A percentile compares a stretch with the other conserved stretches of the same genome.
These are phyloP conservation scores for Heterochromis multidens DNA, from an alignment of 2,113 vertebrate genomes.

Conservation along the genomic window DNA sequence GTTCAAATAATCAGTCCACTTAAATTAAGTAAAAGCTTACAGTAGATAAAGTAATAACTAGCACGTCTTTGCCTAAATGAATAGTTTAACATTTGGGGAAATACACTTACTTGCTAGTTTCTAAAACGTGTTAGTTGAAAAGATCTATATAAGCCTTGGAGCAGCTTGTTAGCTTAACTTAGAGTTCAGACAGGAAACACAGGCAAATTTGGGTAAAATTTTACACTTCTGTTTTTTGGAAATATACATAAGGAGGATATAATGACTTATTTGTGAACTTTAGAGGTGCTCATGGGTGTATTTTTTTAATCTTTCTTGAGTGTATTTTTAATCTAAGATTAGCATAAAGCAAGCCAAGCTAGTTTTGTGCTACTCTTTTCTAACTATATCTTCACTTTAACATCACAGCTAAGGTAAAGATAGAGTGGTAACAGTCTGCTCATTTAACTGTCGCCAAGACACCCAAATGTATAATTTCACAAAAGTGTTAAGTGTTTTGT, in stretches of 20 bases:
- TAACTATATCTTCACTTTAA: background rate
- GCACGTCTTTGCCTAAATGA: background rate
- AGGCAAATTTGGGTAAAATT: background rate
- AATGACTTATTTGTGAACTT: background rate
- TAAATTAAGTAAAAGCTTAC: background rate
- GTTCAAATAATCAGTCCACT: background rate
- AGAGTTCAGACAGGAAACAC: background rate
- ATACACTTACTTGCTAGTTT: background rate
- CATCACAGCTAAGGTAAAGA: no score
- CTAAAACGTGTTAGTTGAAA: fast-evolving
- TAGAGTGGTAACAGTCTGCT: no score
- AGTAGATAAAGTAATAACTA: background rate
- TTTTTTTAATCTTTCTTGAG: background rate
- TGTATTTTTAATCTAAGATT: background rate
- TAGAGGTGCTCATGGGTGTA: background rate
- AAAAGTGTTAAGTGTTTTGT: background rate
- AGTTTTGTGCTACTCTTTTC: background rate
- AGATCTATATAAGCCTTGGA: background rate
- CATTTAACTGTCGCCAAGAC: background rate
- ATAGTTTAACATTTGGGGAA: fast-evolving
- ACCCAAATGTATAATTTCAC: background rate
- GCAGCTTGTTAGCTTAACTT: slow-evolving; percentile 5
- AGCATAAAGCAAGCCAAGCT: background rate
- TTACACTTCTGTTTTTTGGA: background rate
- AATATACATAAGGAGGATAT: background rate